Evolutionary conservation across 2,113 vertebrate genomes (phyloP).

Genomic region (Erinaceus europaeus): DNA sequence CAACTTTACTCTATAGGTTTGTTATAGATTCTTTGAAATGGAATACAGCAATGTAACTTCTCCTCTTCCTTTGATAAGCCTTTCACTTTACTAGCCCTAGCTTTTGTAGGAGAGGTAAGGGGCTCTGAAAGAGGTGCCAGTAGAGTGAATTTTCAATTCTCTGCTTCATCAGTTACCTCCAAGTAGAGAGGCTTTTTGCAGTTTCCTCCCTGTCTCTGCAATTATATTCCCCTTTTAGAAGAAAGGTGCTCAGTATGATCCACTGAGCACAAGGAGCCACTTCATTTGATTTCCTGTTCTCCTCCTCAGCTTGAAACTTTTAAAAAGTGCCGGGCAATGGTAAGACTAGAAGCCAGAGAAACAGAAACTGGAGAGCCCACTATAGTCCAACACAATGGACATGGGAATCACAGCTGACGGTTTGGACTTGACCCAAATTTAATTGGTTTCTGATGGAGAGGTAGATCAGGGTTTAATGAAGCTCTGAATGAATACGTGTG

Average conservation of each 20-base stretch:
- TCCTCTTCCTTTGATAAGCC: neutral
- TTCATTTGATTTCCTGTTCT: neutral
- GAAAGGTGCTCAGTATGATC: neutral
- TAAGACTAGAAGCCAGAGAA: neutral
- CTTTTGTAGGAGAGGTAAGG: neutral
- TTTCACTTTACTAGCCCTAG: neutral
- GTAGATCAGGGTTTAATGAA: neutral
- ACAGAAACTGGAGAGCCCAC: neutral
- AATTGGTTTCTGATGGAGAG: neutral
- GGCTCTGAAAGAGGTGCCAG: neutral
- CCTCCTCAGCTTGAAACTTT: neutral
- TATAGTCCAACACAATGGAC: neutral
- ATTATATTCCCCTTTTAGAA: neutral
- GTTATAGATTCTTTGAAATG: conserved; percentile 8
- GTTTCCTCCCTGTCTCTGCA: neutral
- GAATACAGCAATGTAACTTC: neutral
- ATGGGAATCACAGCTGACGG: neutral
- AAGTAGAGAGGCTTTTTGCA: neutral
- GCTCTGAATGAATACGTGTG: neutral
- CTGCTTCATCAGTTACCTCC: neutral
- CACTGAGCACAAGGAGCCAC: neutral
- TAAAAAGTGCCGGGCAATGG: neutral
- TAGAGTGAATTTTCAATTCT: neutral
- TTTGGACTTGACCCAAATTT: neutral
- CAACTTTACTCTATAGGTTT: conserved; percentile 12